A percentile compares a stretch with the other conserved stretches of the same genome.
phyloP scores from a whole-genome alignment of 2,888 invertebrate species.

The Halictus ligatus region DNA sequence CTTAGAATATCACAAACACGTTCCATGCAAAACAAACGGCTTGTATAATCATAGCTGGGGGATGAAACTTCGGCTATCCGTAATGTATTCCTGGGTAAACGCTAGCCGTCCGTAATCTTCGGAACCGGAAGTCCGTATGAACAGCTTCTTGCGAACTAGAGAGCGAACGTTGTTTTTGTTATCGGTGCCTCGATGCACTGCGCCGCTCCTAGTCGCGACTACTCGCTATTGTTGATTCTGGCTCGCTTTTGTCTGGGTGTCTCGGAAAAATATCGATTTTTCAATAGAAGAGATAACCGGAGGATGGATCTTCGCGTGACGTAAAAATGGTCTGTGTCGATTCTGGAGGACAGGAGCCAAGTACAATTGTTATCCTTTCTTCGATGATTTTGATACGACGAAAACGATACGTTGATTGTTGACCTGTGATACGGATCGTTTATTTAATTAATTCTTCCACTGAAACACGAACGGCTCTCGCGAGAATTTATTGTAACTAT shows the following conservation, averaged over 20 bases:
- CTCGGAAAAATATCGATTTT: neutral
- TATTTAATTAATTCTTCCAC: too few relatives aligned
- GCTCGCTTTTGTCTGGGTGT: neutral
- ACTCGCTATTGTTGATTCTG: neutral
- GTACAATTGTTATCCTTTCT: neutral
- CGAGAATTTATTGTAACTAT: too few relatives aligned
- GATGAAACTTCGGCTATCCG: conserved; percentile 8
- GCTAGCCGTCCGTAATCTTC: conserved; percentile 3
- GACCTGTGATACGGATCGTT: too few relatives aligned
- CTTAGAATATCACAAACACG: conserved; percentile 11
- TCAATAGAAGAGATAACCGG: neutral
- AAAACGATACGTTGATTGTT: neutral
- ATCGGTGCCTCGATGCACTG: neutral
- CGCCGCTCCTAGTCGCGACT: neutral
- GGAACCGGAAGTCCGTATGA: conserved; percentile 11
- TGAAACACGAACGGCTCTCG: too few relatives aligned
- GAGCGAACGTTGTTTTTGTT: conserved; percentile 1
- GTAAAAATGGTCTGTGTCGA: neutral
- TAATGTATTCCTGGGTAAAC: conserved; percentile 13
- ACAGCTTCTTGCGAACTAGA: neutral
- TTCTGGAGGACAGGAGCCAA: too few relatives aligned
- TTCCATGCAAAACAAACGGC: neutral
- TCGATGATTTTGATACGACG: neutral
- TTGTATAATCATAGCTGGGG: conserved; percentile 2
- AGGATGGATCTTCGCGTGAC: neutral